Conservation (phyloP, 2,797 vertebrate species). For the Rhinatrema bivittatum region DNA sequence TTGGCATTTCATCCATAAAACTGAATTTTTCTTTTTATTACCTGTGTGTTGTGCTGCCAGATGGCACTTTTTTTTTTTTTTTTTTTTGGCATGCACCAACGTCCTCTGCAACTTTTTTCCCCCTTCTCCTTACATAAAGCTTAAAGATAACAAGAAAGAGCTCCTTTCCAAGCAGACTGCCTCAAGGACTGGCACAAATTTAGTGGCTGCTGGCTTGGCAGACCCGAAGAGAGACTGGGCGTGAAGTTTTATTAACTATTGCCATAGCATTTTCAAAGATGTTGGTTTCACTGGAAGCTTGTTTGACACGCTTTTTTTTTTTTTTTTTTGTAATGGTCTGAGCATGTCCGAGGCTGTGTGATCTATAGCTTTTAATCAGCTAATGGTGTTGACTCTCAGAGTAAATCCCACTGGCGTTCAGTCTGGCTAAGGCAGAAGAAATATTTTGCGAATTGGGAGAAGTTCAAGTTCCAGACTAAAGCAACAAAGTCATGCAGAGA, state of each 20-base stretch:
- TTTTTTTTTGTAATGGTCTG: conserved; percentile 39
- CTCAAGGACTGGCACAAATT: conserved; percentile 32
- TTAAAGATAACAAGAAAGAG: conserved; percentile 7
- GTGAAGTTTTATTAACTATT: conserved; percentile 49
- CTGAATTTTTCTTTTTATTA: too few species aligned
- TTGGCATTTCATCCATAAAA: too few species aligned
- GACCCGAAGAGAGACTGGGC: conserved; percentile 22
- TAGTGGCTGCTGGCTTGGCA: conserved; percentile 18
- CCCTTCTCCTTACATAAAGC: conserved; percentile 1
- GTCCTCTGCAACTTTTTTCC: not conserved
- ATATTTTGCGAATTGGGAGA: conserved; percentile 21
- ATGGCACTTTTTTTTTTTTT: too few species aligned
- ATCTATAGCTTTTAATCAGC: conserved; percentile 57
- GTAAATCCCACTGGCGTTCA: conserved; percentile 25
- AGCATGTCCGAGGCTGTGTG: conserved; percentile 32
- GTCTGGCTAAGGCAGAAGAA: conserved; percentile 27
- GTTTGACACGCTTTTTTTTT: conserved; percentile 44
- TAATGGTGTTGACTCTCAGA: conserved; percentile 40
- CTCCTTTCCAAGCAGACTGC: conserved; percentile 32
- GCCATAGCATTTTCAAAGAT: conserved; percentile 40
- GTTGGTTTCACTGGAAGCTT: conserved; percentile 28
- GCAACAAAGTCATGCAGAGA: conserved; percentile 2
- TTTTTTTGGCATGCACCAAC: not conserved
- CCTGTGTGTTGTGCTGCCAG: too few species aligned
- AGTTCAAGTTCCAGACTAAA: conserved; percentile 17